These are phyloP conservation scores for Lutjanus argentimaculatus DNA, from an alignment of 2,797 vertebrate genomes.

Conservation along the genomic window DNA sequence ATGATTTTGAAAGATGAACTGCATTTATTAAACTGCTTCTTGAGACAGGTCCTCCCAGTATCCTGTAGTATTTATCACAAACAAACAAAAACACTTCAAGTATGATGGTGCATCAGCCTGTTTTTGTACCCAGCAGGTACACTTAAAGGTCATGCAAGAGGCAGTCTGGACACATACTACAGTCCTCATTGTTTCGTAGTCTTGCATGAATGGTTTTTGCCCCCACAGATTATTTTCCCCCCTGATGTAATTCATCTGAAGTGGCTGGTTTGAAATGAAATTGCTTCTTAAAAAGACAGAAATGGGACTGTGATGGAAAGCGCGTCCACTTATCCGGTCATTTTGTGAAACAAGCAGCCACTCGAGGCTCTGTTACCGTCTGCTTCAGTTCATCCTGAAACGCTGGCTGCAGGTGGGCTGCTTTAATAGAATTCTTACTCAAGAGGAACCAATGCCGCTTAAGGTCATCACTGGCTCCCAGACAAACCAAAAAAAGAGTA, in stretches of 20 bases:
- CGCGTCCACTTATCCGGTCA: not conserved
- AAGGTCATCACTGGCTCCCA: not conserved
- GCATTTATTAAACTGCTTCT: not conserved
- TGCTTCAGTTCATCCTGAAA: slow-evolving; percentile 29
- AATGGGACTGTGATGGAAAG: slow-evolving; percentile 45
- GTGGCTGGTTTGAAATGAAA: slow-evolving; percentile 59
- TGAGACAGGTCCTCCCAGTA: not conserved
- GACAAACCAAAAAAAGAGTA: slow-evolving; percentile 7
- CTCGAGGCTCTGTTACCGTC: slow-evolving; percentile 25
- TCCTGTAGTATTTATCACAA: not conserved
- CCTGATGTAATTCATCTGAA: slow-evolving; percentile 44
- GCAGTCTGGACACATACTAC: not conserved
- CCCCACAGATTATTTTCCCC: not conserved
- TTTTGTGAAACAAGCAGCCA: slow-evolving; percentile 26
- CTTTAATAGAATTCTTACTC: slow-evolving; percentile 36
- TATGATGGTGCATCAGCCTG: not conserved
- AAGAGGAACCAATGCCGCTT: slow-evolving; percentile 17
- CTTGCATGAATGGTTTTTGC: slow-evolving; percentile 1
- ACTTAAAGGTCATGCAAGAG: slow-evolving; percentile 18
- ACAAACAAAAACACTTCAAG: not conserved
- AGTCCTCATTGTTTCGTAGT: not conserved
- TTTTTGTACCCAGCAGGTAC: not conserved
- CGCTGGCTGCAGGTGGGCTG: slow-evolving; percentile 27
- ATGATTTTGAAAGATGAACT: not conserved
- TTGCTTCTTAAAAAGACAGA: slow-evolving; percentile 22